Conservation (phyloP, 2,113 vertebrate species). For the Euleptes europaea region DNA sequence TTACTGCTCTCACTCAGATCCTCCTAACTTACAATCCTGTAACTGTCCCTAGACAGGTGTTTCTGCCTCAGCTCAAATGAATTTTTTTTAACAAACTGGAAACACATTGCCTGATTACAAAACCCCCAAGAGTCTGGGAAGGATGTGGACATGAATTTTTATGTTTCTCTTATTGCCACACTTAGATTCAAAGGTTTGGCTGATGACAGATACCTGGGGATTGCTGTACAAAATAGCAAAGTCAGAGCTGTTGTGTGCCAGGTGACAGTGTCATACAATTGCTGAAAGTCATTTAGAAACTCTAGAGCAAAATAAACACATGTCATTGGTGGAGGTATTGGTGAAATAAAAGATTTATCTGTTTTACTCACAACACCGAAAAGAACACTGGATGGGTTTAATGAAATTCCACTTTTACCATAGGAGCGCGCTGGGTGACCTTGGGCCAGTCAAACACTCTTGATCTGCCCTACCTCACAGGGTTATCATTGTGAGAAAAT, state of each 20-base stretch:
- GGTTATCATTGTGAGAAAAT: too few species aligned
- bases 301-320: not conserved
- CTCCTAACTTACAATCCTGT: too few species aligned
- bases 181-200: conserved; percentile 10
- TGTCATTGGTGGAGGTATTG: not conserved
- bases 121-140: not conserved
- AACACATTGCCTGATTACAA: not conserved
- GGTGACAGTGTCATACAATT: not conserved
- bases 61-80: not conserved
- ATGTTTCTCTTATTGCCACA: not conserved
- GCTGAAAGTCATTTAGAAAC: not conserved
- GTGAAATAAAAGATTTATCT: not conserved
- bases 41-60: too few species aligned
- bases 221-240: not conserved
- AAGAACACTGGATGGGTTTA: too few species aligned
- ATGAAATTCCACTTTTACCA: too few species aligned
- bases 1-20: too few species aligned
- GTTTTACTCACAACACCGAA: too few species aligned
- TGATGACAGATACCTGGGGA: not conserved
- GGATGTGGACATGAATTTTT: not conserved
- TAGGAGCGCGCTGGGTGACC: too few species aligned
- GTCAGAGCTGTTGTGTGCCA: not conserved
- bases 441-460: too few species aligned
- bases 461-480: too few species aligned
- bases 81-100: not conserved